Percentiles rank a stretch among this genome's conserved stretches.
phyloP scores from a whole-genome alignment of 2,888 invertebrate species.

The Drosophila monieri region DNA sequence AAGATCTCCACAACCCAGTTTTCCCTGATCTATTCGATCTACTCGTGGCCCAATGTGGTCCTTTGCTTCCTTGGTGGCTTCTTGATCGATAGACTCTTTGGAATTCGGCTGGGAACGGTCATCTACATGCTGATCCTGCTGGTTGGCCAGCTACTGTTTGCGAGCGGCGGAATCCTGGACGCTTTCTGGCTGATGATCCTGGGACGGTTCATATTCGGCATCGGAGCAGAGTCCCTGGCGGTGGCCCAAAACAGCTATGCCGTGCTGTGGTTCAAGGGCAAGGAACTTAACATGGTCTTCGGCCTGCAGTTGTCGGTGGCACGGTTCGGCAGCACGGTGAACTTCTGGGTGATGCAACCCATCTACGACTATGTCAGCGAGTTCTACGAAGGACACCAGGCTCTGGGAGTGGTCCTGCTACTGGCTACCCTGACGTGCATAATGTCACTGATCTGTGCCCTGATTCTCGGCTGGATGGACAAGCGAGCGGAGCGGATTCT shows the following conservation, averaged over 20 bases:
- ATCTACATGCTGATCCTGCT: constrained; percentile 95
- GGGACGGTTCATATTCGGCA: constrained; percentile 97
- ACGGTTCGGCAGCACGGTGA: constrained; percentile 96
- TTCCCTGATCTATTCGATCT: constrained; percentile 95
- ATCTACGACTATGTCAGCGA: constrained; percentile 91
- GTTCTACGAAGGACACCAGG: constrained; percentile 88
- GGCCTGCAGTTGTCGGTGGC: constrained; percentile 98
- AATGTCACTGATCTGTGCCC: constrained; percentile 92
- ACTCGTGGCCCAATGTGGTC: constrained; percentile 99
- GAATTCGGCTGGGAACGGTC: constrained; percentile 95
- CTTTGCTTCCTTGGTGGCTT: constrained; percentile 98
- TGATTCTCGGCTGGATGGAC: constrained; percentile 92
- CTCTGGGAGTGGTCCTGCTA: constrained; percentile 91
- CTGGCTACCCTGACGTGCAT: constrained; percentile 92
- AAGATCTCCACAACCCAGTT: constrained; percentile 92
- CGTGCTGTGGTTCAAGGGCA: constrained; percentile 98
- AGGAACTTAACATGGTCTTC: constrained; percentile 99
- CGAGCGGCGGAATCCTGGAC: constrained; percentile 92
- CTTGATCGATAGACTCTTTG: constrained; percentile 96
- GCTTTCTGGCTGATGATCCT: constrained; percentile 95
- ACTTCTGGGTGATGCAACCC: constrained; percentile 96
- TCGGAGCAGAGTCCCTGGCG: constrained; percentile 97
- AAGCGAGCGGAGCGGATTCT: constrained; percentile 92
- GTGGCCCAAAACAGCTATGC: constrained; percentile 99
- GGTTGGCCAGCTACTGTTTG: constrained; percentile 94